Percentiles rank a stretch among this genome's conserved stretches.
phyloP scores from a whole-genome alignment of 2,888 invertebrate genomes.

The Caenorhabditis zanzibari region DNA sequence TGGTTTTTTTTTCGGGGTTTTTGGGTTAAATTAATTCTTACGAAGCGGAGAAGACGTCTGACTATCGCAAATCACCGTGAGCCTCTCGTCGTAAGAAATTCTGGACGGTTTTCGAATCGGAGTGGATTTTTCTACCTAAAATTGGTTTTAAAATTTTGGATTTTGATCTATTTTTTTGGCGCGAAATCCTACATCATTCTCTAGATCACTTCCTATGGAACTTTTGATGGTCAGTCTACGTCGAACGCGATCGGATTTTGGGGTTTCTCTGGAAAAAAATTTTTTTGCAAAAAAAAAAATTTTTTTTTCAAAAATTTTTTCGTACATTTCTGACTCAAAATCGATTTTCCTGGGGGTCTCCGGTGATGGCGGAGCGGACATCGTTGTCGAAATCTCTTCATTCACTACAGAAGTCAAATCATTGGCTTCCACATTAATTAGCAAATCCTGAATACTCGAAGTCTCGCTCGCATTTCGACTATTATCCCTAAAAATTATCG shows the following conservation, averaged over 20 bases:
- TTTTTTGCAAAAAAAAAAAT: too few relatives aligned
- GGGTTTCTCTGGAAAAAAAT: constrained; percentile 37
- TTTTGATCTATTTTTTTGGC: background rate
- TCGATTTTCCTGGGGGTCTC: constrained; percentile 50
- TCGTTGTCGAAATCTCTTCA: constrained; percentile 54
- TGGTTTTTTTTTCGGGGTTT: background rate
- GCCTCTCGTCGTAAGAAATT: constrained; percentile 61
- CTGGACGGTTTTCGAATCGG: constrained; percentile 60
- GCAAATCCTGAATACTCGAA: constrained; percentile 63
- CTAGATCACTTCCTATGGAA: constrained; percentile 51
- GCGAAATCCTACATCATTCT: constrained; percentile 27
- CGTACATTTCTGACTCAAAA: constrained; percentile 31
- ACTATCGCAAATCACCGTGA: constrained; percentile 66
- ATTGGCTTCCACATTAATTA: constrained; percentile 61
- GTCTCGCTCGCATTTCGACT: constrained; percentile 57
- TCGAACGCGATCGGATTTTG: constrained; percentile 24
- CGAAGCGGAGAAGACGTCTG: constrained; percentile 52
- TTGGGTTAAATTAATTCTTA: constrained; percentile 12
- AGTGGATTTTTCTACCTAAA: constrained; percentile 13
- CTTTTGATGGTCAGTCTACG: constrained; percentile 24
- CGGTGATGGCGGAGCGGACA: constrained; percentile 60
- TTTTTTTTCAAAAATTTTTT: background rate
- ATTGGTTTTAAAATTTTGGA: background rate
- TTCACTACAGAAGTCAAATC: constrained; percentile 61
- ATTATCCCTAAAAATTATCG: constrained; percentile 48